phyloP scores from a whole-genome alignment of 1,140 invertebrate species.

The Belonocnema kinseyi region DNA sequence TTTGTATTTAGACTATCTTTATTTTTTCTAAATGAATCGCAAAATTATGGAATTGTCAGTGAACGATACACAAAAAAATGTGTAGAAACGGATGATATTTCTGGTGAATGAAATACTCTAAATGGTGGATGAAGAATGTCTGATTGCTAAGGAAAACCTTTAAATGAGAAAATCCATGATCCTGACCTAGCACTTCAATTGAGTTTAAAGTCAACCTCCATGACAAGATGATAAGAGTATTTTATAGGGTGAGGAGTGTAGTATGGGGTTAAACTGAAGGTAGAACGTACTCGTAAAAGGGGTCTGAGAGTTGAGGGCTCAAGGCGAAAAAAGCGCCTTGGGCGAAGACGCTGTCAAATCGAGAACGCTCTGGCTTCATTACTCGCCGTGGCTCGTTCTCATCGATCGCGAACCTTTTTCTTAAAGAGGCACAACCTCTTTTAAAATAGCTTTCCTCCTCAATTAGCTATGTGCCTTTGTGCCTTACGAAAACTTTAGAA shows the following conservation, averaged over 20 bases:
- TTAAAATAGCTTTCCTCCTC: not conserved
- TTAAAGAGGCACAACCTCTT: not conserved
- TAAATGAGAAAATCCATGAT: not conserved
- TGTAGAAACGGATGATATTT: no score
- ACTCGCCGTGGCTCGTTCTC: slow-evolving; percentile 15
- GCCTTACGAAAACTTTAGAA: slow-evolving; percentile 18
- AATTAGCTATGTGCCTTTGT: not conserved
- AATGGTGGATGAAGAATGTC: not conserved
- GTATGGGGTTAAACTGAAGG: not conserved
- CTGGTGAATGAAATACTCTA: not conserved
- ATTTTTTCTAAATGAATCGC: no score
- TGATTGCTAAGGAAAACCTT: not conserved
- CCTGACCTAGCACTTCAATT: not conserved
- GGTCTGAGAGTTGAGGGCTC: not conserved
- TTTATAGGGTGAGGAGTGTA: slow-evolving; percentile 15
- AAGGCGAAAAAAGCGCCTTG: slow-evolving; percentile 7
- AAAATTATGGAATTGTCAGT: no score
- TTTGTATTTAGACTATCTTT: no score
- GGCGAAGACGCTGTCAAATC: slow-evolving; percentile 17
- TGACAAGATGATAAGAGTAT: not conserved
- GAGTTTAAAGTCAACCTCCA: not conserved
- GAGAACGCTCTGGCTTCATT: slow-evolving; percentile 21
- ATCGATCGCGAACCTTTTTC: slow-evolving; percentile 20
- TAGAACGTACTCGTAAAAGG: not conserved
- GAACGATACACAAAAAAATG: no score